Evolutionary conservation across 2,888 invertebrate species (phyloP).

Genomic region (Leptinotarsa haldemani): DNA sequence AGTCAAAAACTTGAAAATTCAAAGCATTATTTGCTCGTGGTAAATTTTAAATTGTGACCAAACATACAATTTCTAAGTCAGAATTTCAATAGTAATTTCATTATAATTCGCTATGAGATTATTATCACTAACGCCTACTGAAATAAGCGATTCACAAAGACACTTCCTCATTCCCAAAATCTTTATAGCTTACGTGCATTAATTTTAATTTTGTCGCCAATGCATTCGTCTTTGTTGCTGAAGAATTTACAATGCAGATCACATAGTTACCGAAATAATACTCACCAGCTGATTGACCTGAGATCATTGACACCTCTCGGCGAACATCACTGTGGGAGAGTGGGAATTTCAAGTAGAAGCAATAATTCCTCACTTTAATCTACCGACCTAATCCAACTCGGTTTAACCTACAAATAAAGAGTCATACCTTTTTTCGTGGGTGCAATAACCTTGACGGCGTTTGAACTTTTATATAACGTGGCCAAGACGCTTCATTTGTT

Average conservation of each 20-base stretch:
- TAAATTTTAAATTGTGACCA: no score
- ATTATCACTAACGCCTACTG: neutral
- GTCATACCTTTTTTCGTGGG: conserved; percentile 23
- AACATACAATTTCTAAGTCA: no score
- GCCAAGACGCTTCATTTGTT: conserved; percentile 36
- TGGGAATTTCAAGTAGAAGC: conserved; percentile 46
- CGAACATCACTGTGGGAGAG: conserved; percentile 51
- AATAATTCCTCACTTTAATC: conserved; percentile 27
- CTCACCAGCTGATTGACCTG: conserved; percentile 48
- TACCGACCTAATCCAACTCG: conserved; percentile 45
- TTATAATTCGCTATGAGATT: neutral
- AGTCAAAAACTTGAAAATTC: no score
- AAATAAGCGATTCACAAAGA: conserved; percentile 24
- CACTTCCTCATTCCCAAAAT: conserved; percentile 37
- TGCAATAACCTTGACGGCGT: conserved; percentile 34
- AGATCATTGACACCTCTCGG: conserved; percentile 63
- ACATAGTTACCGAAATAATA: conserved; percentile 59
- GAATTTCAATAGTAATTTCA: no score
- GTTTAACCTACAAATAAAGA: conserved; percentile 54
- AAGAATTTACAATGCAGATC: conserved; percentile 57
- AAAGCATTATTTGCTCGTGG: no score
- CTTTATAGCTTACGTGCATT: conserved; percentile 34
- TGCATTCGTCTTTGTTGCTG: conserved; percentile 38
- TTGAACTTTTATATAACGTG: conserved; percentile 30
- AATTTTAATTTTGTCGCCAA: conserved; percentile 33